Percentiles rank a stretch among this genome's conserved stretches.
phyloP scores from a whole-genome alignment of 2,888 invertebrate genomes.

The Hemicrepidius hirtus region DNA sequence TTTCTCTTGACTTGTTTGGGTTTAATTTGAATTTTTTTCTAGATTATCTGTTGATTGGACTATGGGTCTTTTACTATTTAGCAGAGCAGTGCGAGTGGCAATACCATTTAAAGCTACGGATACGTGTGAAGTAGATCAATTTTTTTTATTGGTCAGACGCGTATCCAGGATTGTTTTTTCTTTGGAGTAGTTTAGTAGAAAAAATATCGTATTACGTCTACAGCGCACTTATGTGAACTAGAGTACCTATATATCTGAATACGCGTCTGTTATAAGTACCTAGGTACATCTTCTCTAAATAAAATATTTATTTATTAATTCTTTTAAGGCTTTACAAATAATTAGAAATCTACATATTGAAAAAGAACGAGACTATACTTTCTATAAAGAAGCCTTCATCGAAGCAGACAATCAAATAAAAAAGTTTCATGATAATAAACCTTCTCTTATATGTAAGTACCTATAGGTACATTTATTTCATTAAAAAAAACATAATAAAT shows the following conservation, averaged over 20 bases:
- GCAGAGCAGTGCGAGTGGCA: background rate
- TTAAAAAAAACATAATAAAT: no score
- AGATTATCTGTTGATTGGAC: slow-evolving; percentile 2
- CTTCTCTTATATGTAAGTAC: slow-evolving; percentile 12
- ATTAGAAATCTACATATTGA: background rate
- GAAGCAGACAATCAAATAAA: slow-evolving; percentile 6
- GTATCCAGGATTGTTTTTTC: no score
- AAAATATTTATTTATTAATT: no score
- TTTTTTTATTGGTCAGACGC: no score
- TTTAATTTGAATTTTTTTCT: background rate
- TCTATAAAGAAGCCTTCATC: background rate
- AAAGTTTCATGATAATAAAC: background rate
- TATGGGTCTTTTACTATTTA: slow-evolving; percentile 11
- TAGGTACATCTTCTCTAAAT: no score
- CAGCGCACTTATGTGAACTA: background rate
- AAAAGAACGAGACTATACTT: background rate
- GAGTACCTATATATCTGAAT: no score
- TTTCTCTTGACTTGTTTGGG: background rate
- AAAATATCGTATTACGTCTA: no score
- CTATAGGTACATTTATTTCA: background rate
- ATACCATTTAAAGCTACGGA: slow-evolving; percentile 9
- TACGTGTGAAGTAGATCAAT: no score
- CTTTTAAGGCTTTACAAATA: slow-evolving; percentile 2
- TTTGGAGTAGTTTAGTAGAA: no score
- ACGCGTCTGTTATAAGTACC: no score